A percentile compares a stretch with the other conserved stretches of the same genome.
These are phyloP conservation scores for Cinara cedri DNA, from an alignment of 2,888 invertebrate genomes.

Conservation along the genomic window DNA sequence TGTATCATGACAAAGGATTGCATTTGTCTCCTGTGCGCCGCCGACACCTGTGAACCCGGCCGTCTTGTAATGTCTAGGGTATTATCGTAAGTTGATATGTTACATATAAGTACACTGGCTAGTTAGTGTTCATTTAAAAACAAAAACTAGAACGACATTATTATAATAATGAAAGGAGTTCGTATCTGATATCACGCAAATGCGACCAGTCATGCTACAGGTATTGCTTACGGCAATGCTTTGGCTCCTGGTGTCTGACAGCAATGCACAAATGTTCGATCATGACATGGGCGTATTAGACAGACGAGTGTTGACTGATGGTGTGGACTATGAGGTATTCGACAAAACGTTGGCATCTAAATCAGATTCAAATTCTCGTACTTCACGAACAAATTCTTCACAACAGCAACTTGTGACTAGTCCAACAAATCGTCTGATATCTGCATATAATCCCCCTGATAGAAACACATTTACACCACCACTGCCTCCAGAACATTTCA, in stretches of 20 bases:
- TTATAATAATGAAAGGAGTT: conserved; percentile 42
- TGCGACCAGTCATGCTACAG: conserved; percentile 54
- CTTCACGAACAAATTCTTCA: conserved; percentile 57
- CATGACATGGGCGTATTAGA: conserved; percentile 48
- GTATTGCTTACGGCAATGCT: conserved; percentile 51
- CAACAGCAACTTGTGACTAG: conserved; percentile 57
- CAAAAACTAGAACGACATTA: conserved; percentile 1
- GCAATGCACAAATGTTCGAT: conserved; percentile 46
- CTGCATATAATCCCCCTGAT: conserved; percentile 77
- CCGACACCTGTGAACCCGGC: conserved; percentile 55
- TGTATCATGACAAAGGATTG: conserved; percentile 56
- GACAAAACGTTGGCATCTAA: conserved; percentile 60
- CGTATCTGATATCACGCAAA: conserved; percentile 50
- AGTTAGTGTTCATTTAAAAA: conserved; percentile 44
- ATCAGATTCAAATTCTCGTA: conserved; percentile 55
- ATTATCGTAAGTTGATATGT: conserved; percentile 49
- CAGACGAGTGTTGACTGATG: conserved; percentile 58
- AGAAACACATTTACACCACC: conserved; percentile 81
- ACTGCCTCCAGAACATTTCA: conserved; percentile 80
- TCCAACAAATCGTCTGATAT: conserved; percentile 65
- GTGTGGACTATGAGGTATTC: conserved; percentile 60
- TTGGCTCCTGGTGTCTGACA: conserved; percentile 51
- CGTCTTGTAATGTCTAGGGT: conserved; percentile 33
- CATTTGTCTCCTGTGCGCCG: conserved; percentile 43
- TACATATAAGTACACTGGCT: conserved; percentile 16